phyloP scores from a whole-genome alignment of 2,113 vertebrate species.

The Oryzias celebensis region DNA sequence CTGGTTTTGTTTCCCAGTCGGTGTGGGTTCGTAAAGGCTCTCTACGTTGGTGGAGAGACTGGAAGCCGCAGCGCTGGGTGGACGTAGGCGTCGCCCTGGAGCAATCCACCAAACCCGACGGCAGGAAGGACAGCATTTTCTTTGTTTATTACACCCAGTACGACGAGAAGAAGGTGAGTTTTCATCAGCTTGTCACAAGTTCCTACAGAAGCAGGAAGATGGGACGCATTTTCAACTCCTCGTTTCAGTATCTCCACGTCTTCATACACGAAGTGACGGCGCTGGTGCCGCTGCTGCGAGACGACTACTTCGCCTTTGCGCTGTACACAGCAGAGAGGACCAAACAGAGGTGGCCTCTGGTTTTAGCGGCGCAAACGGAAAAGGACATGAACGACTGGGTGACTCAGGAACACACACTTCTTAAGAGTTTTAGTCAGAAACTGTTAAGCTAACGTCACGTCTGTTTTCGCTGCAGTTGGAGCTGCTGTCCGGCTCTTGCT shows the following conservation, averaged over 20 bases:
- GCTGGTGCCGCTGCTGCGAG: conserved; percentile 86
- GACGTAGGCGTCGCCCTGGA: conserved; percentile 90
- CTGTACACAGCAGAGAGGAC: conserved; percentile 91
- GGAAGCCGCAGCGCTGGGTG: conserved; percentile 92
- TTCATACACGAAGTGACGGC: conserved; percentile 91
- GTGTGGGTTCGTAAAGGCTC: conserved; percentile 91
- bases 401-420: conserved; percentile 11
- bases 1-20: conserved; percentile 69
- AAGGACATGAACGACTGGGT: conserved; percentile 96
- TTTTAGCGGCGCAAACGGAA: conserved; percentile 85
- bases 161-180: conserved; percentile 90
- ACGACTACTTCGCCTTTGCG: conserved; percentile 87
- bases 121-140: conserved; percentile 88
- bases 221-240: background rate
- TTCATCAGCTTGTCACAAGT: too few relatives aligned
- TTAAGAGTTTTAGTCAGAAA: too few relatives aligned
- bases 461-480: conserved; percentile 74
- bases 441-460: too few relatives aligned
- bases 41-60: conserved; percentile 94
- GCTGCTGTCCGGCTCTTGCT: conserved; percentile 88
- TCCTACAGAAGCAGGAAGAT: background rate
- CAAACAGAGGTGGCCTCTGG: conserved; percentile 88
- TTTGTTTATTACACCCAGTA: conserved; percentile 92
- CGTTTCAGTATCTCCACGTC: conserved; percentile 85
- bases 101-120: conserved; percentile 84